Percentiles rank a stretch among this genome's conserved stretches.
These are phyloP conservation scores for Homarus americanus DNA, from an alignment of 1,140 invertebrate genomes.

Conservation along the genomic window DNA sequence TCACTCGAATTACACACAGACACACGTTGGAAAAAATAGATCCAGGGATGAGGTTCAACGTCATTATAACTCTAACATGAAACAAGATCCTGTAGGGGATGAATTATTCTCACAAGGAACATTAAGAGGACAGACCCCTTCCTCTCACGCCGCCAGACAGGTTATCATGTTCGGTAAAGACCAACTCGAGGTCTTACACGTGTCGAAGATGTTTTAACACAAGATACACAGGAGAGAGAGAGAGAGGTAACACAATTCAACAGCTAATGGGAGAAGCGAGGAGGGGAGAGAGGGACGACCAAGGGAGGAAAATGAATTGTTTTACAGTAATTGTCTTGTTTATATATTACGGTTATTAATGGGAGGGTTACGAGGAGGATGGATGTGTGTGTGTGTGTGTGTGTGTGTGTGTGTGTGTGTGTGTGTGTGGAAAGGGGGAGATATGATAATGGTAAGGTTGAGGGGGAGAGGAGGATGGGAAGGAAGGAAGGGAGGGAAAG, in stretches of 20 bases:
- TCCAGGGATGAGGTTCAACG: background rate
- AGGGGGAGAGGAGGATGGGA: background rate
- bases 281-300: background rate
- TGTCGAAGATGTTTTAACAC: too few relatives aligned
- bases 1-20: too few relatives aligned
- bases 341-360: constrained; percentile 15
- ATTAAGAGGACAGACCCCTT: too few relatives aligned
- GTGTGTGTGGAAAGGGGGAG: background rate
- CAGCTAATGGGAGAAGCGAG: background rate
- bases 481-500: too few relatives aligned
- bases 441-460: too few relatives aligned
- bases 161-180: too few relatives aligned
- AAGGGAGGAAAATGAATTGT: background rate
- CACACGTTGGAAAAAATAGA: too few relatives aligned
- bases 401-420: too few relatives aligned
- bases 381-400: too few relatives aligned
- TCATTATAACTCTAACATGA: background rate
- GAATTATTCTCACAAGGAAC: too few relatives aligned
- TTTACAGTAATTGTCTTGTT: constrained; percentile 4
- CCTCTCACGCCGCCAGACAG: too few relatives aligned
- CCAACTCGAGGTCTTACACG: background rate
- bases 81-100: background rate
- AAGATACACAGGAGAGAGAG: too few relatives aligned
- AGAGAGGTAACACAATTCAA: background rate
- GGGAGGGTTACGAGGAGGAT: background rate